Base-by-base conservation (phyloP, 2,888 invertebrate species). In the Drosophila demipolita region DNA sequence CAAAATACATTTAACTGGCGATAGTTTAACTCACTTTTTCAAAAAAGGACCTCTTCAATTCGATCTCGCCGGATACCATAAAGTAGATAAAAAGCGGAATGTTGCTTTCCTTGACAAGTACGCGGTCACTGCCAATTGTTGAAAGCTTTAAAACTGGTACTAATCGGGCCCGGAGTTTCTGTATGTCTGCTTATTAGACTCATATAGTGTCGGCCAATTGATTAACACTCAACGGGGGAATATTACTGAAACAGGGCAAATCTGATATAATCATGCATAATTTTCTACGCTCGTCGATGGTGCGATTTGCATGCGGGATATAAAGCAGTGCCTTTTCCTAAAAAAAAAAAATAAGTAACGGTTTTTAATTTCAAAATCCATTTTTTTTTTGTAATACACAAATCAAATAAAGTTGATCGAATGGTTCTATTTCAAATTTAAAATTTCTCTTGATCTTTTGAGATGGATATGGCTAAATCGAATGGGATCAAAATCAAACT, bases 31-130 rank as follows among this genome's bases (percentile, higher is more conserved):
- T 73, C 65, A 91, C 90, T 82, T 91, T 92, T 29, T 93, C 92
- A 36, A 87, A 90, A 0, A 83, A 26, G 11, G n/a, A 66, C 45
- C 81, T 86, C 4, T 78, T 78, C 45, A 91, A 82, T 74, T 91
- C 90, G 12, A 95, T 93, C 83, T 95, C 94, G 2, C 96, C 96
- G 7, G 94, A 94, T 15, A 96, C 92, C 49, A 96, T 94, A 90
- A 95, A 96, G 90, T 96, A 96, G 40, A 96, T 90, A 0, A 94
- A 95, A 60, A 94, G 92, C 0, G 96, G 95, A 5, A 93, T 92
- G 61, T 95, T 95, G 8, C 94, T 94, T 88, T 96, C 95, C n/a
- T 94, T 94, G 0, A 96, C 95, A 48, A 97, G 94, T 0, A 93
- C 92, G 1, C 95, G 94, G 1, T 94, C 95, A 0, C 95, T 94